These are phyloP conservation scores for Gymnarchus niloticus DNA, from an alignment of 2,113 vertebrate genomes.

Conservation along the genomic window DNA sequence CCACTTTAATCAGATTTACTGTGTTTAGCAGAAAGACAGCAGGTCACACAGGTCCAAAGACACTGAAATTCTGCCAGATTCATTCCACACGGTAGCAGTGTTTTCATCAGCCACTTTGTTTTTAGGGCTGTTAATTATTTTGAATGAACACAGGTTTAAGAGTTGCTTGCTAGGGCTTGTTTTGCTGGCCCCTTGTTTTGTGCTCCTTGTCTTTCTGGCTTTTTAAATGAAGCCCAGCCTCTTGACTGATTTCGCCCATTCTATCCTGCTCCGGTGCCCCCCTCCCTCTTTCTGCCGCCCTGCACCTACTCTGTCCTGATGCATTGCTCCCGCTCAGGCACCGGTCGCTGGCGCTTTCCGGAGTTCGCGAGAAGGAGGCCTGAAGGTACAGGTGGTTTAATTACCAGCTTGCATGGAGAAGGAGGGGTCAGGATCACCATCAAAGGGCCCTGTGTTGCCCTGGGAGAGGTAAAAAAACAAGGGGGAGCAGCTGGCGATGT, in stretches of 20 bases:
- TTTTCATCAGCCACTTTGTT: background rate
- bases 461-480: background rate
- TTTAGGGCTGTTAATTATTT: background rate
- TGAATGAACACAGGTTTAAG: background rate
- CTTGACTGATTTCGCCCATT: background rate
- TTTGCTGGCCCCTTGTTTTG: background rate
- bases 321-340: no score
- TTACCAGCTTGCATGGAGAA: background rate
- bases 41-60: background rate
- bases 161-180: background rate
- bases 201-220: background rate
- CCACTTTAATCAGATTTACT: background rate
- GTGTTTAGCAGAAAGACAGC: background rate
- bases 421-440: background rate
- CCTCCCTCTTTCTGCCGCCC: no score
- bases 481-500: no score
- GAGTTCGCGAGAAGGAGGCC: background rate
- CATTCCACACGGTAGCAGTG: background rate
- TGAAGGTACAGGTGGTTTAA: conserved; percentile 13
- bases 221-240: background rate
- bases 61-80: background rate
- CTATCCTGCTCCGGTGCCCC: background rate
- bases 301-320: no score
- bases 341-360: background rate
- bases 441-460: background rate